Evolutionary conservation across 2,888 invertebrate genomes (phyloP), one percentile per base, ranked within the genome.

Genomic region (Cataglyphis albicans): DNA sequence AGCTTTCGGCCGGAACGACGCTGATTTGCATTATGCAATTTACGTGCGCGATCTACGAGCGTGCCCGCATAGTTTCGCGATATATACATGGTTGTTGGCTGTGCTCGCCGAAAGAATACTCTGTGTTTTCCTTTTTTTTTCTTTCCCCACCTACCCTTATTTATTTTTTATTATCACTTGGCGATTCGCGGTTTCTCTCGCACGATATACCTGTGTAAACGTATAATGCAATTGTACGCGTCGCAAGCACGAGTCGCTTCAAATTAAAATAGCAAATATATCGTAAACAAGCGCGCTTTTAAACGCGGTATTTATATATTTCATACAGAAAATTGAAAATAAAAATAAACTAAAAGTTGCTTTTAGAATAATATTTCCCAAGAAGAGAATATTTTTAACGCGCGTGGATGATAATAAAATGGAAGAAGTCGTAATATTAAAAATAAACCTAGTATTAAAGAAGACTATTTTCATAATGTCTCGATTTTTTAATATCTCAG

Each of bases 21-120:
- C 57, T 59, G 78, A 80, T 80, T 80, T 80, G 78, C 78, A 80
- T 80, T 80, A 80, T 80, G 78, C 78, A 80, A 80, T 80, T 72
- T 72, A 35, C 70, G 55, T 41, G 72, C 70, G 44, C 78, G 44
- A 21, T 21, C 25, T 41, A 3, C 7, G 15, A 21, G 65, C 15
- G 41, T 25, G 65, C 15, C 5, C 18, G 70, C 29, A 25, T n/a
- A 68, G 76, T 68, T 38, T 55, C 25, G 25, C 67, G 68, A 68
- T 68, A 68, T 68, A 52, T 65, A 25, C 48, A 18, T 12, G 32
- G 4, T 18, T 5, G 44, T 65, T 65, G 55, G 38, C 15, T 41
- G 52, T 3, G 12, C n/a, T n/a, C n/a, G 52, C 15, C 52, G 38
- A 72, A 70, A 72, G 21, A 70, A 25, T 84, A 64, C 41, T 25